Base-by-base conservation (phyloP, 2,113 vertebrate species). In the Albula goreensis region DNA sequence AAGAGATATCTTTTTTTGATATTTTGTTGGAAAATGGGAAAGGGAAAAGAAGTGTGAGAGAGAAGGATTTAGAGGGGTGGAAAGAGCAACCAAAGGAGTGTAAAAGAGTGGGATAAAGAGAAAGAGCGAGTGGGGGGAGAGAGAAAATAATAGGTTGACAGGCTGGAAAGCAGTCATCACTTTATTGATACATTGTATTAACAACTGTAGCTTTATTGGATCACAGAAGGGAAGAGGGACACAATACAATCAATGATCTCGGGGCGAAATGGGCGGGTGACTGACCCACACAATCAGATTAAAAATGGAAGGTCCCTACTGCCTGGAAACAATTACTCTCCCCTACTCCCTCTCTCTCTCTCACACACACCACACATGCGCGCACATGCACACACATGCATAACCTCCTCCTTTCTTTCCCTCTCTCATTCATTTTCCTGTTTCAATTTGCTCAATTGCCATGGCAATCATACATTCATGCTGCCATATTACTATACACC, bases 201-300 rank as follows among this genome's bases (percentile, higher is more conserved):
- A 93, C 91, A 92, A 91, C 89, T 89, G 90, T 90, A 91, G 90
- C 89, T 93, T 93, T 93, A 94, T 93, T 92, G 92, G 91, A 93
- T 94, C 91, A 93, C 31, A 91, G 92, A 91, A 88, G 88, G 80
- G 88, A 66, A 81, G 85, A 84, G 7, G 70, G 86, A 84, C 89
- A 89, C 87, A 89, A 92, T 89, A 90, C 91, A 93, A 93, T 92
- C 92, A 92, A 83, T 92, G 88, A 93, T 93, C 91, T 89, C 88
- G 90, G 88, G 90, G 90, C 89, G 93, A 92, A 93, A 86, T 88
- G 91, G 89, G 93, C 82, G 88, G 92, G 84, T 81, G 83, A 80
- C 84, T 85, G 31, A 90, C 91, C 83, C 90, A 88, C 81, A 22
- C n/a, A 83, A 89, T 52, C 77, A 87, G 89, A 92, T 91, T 92